These are phyloP conservation scores for Synanthedon andrenaeformis DNA, from an alignment of 2,888 invertebrate genomes.

Conservation along the genomic window DNA sequence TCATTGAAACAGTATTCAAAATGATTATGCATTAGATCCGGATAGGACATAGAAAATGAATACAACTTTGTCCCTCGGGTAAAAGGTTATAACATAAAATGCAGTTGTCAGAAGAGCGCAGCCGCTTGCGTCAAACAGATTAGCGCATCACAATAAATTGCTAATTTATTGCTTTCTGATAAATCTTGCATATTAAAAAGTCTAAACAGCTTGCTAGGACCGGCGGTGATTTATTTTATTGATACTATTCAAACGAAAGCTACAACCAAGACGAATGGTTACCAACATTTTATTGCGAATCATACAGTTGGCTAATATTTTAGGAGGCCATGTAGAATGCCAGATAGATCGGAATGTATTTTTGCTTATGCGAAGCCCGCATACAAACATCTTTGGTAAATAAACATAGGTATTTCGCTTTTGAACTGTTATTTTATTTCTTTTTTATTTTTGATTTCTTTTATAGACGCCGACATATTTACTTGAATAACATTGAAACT, in stretches of 20 bases:
- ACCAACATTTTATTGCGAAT: neutral
- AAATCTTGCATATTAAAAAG: constrained; percentile 34
- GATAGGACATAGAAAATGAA: no score
- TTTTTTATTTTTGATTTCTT: no score
- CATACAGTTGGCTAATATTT: neutral
- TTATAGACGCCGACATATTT: no score
- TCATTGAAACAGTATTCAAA: no score
- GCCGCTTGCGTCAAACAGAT: constrained; percentile 42
- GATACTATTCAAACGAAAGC: constrained; percentile 29
- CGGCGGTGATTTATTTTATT: constrained; percentile 33
- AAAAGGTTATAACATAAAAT: no score
- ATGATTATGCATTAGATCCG: no score
- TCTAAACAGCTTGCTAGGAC: constrained; percentile 3
- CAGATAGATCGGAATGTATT: neutral
- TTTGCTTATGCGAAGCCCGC: neutral
- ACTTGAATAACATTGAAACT: no score
- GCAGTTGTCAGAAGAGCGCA: constrained; percentile 17
- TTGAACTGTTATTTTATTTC: no score
- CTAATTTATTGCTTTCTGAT: constrained; percentile 42
- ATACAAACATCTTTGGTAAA: neutral
- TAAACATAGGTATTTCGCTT: neutral
- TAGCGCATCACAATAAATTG: constrained; percentile 50
- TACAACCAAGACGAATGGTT: constrained; percentile 38
- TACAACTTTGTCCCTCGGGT: no score
- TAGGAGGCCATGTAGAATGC: neutral